Base-by-base conservation (phyloP, 2,888 invertebrate species). In the Dryobota labecula region DNA sequence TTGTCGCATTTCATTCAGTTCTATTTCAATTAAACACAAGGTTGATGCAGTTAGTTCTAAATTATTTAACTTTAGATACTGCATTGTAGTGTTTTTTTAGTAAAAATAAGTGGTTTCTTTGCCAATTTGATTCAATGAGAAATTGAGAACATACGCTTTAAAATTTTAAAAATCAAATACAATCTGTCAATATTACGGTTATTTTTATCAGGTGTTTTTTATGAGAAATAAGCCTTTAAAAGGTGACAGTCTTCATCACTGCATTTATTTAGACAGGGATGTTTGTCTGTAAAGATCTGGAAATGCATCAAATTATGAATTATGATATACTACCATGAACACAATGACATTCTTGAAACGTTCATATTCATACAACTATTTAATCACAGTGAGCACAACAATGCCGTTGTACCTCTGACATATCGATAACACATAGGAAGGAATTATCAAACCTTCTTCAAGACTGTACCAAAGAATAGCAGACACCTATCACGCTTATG, bases 1-100 rank as follows among this genome's bases (percentile, higher is more conserved):
- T 82, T 84, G 76, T 64, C 66, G 72, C 85, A 76, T 78, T 72
- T 85, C 82, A 82, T 76, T 76, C 74, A 75, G 73, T 69, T 87
- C 88, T 89, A 89, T 89, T 89, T 89, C 65, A 82, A 85, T 76
- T 67, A 64, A 57, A 54, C 65, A 76, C 86, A 88, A 89, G 88
- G 88, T 76, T 84, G 85, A 63, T 86, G 86, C 86, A 84, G 79
- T 82, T 77, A 74, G 71, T 68, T 60, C 47, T 51, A 76, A 73
- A 78, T 82, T 77, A 75, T 82, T 70, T 62, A 76, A 80, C 54
- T 69, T 67, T 43, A 64, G 7, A 53, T 57, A 65, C 18, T 68
- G 71, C 73, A 68, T 68, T 70, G 58, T 66, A 56, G 60, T 64
- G 20, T 53, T 65, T 62, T 24, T 43, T 24, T 63, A n/a, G n/a